phyloP scores from a whole-genome alignment of 2,797 vertebrate genomes.

The Microctenopoma lineatum region DNA sequence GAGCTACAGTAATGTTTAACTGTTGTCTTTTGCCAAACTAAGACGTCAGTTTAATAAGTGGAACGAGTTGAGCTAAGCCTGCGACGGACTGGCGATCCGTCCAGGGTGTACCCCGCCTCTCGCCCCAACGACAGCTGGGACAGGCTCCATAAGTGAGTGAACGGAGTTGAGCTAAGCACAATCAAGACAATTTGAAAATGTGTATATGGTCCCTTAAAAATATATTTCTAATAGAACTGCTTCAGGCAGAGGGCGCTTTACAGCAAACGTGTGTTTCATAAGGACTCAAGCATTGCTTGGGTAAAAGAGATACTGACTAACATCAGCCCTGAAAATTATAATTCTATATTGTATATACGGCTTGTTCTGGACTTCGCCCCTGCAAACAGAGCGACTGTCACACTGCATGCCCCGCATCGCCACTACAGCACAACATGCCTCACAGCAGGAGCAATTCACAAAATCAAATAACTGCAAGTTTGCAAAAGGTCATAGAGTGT shows the following conservation, averaged over 20 bases:
- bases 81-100: too few relatives aligned
- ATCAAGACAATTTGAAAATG: background rate
- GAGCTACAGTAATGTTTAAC: too few relatives aligned
- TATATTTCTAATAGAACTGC: background rate
- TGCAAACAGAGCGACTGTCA: constrained; percentile 37
- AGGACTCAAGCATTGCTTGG: background rate
- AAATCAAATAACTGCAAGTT: constrained; percentile 69
- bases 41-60: background rate
- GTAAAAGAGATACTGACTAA: background rate
- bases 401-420: constrained; percentile 44
- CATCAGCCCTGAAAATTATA: background rate
- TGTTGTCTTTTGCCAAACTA: background rate
- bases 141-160: too few relatives aligned
- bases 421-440: constrained; percentile 52
- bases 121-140: too few relatives aligned
- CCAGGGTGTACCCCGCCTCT: too few relatives aligned
- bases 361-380: constrained; percentile 26
- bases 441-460: constrained; percentile 64
- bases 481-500: constrained; percentile 71
- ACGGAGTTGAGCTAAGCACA: background rate
- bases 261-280: background rate
- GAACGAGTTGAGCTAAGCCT: background rate
- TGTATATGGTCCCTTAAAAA: background rate
- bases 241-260: too few relatives aligned
- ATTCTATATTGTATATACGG: background rate